phyloP scores from a whole-genome alignment of 2,888 invertebrate genomes.

The Rhagophthalmus giganteus region DNA sequence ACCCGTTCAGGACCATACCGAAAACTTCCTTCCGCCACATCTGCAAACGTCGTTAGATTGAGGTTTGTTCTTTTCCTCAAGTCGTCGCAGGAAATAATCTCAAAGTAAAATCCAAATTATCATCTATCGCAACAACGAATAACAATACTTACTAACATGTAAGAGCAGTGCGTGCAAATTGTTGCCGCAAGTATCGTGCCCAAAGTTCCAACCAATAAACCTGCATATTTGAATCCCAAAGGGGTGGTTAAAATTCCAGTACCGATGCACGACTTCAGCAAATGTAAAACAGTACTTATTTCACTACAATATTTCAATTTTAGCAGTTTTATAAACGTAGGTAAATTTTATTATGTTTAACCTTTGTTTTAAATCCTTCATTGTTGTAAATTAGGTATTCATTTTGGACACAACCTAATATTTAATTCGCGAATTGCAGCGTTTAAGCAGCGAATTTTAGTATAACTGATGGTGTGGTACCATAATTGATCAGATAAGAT shows the following conservation, averaged over 20 bases:
- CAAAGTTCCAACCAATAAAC: slow-evolving; percentile 80
- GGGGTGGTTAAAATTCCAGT: slow-evolving; percentile 97
- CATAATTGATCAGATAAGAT: background rate
- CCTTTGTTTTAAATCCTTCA: background rate
- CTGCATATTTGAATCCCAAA: slow-evolving; percentile 84
- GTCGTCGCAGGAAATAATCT: slow-evolving; percentile 83
- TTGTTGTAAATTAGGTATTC: too few relatives aligned
- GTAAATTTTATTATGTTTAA: too few relatives aligned
- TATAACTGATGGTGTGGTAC: too few relatives aligned
- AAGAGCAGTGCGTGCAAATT: slow-evolving; percentile 93
- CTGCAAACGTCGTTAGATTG: slow-evolving; percentile 81
- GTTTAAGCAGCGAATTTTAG: too few relatives aligned
- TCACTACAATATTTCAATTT: slow-evolving; percentile 64
- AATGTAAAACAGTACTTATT: slow-evolving; percentile 87
- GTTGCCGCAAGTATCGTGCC: slow-evolving; percentile 83
- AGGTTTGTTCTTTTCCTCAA: slow-evolving; percentile 72
- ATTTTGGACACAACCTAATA: too few relatives aligned
- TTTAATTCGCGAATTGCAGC: too few relatives aligned
- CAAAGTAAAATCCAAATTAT: too few relatives aligned
- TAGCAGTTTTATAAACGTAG: background rate
- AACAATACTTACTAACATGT: slow-evolving; percentile 78
- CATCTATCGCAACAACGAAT: too few relatives aligned
- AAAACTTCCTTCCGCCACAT: slow-evolving; percentile 81
- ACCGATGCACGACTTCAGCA: slow-evolving; percentile 93
- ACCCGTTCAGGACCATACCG: slow-evolving; percentile 73